Evolutionary conservation across 2,888 invertebrate genomes (phyloP).

Genomic region (Sympetrum striolatum): DNA sequence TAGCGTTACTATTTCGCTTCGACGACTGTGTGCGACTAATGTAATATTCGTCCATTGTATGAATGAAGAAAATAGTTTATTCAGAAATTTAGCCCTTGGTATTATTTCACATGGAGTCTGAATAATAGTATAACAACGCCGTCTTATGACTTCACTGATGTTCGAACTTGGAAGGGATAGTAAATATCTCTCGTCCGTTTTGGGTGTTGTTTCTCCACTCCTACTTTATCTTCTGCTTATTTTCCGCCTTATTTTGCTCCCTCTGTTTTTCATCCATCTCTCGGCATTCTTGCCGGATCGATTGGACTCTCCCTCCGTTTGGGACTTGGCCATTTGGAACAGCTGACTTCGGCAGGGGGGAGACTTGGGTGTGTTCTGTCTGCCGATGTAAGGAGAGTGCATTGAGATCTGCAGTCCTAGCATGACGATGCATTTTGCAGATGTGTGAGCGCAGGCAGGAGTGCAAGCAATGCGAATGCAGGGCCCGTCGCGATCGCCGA

Average conservation of each 20-base stretch:
- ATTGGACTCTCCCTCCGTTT: neutral
- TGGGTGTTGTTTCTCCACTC: neutral
- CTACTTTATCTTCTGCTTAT: neutral
- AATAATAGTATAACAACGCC: too few species aligned
- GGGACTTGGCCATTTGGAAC: constrained; percentile 29
- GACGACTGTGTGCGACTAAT: too few species aligned
- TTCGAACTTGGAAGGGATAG: too few species aligned
- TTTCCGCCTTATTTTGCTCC: neutral
- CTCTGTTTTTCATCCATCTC: neutral
- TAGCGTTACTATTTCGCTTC: too few species aligned
- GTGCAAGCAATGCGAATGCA: too few species aligned
- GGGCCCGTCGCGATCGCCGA: too few species aligned
- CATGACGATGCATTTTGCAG: constrained; percentile 31
- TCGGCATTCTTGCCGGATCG: neutral
- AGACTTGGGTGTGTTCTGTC: neutral
- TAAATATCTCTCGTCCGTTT: too few species aligned
- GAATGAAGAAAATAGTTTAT: too few species aligned
- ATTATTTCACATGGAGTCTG: neutral
- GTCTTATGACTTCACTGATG: too few species aligned
- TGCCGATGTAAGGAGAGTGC: neutral
- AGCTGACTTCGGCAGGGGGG: constrained; percentile 4
- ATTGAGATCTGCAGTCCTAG: neutral
- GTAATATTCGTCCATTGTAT: too few species aligned
- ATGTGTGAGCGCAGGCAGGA: neutral
- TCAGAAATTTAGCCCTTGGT: neutral